Base-by-base conservation (phyloP, 2,113 vertebrate genomes). In the Mystacornis crossleyi region DNA sequence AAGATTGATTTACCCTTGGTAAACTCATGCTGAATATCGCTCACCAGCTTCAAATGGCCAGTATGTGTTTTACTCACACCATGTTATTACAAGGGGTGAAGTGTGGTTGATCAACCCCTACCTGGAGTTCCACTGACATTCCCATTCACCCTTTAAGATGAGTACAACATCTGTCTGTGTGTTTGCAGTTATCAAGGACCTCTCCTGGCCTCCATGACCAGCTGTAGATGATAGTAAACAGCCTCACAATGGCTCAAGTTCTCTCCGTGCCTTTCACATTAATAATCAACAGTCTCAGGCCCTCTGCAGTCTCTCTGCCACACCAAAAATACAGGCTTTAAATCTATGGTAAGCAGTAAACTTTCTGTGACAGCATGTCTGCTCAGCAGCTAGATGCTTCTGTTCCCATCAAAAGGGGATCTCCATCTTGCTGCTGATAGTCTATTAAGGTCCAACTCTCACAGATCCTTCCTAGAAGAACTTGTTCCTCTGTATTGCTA, bases 91-190 rank as follows among this genome's bases (percentile, higher is more conserved):
- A n/a, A 17, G 2, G 2, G 23, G 2, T 25, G 31, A 75, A 83
- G 6, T 17, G 13, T 14, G 6, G 12, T 26, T 51, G 11, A 53
- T 28, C 12, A 62, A 5, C 6, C 29, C 48, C 6, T 55, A 9
- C 4, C 33, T 24, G 19, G 11, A 36, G 9, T 26, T 72, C 24
- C n/a, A 38, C 3, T 48, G 20, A 34, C 64, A 58, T 43, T 62
- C 11, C 3, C 11, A 57, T 31, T 42, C 18, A 33, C 2, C 4
- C 14, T 81, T 77, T 57, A 62, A 67, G 18, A 92, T 3, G 1
- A 57, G 20, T 0, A 0, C 18, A 66, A 54, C 2, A 4, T 33
- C 40, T 43, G 2, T 19, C 43, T 55, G 6, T 23, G 36, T 55
- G 25, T 45, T 55, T 67, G 4, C 43, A 36, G 17, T 34, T 43